Conservation (phyloP, 1,140 invertebrate species). For the Diachasma alloeum region DNA sequence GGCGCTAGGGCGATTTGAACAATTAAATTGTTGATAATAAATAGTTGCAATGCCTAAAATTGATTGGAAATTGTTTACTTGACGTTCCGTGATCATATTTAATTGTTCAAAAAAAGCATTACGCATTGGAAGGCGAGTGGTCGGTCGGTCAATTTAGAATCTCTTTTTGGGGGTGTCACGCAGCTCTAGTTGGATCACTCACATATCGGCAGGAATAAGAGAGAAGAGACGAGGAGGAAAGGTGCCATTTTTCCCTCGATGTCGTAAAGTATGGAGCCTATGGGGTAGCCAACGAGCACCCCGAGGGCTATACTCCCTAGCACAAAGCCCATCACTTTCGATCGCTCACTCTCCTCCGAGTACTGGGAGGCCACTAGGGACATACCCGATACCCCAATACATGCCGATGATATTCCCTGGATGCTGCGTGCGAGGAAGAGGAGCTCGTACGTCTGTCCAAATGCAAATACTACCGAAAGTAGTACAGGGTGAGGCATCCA, state of each 20-base stretch:
- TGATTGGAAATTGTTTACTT: too few relatives aligned
- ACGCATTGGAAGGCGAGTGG: too few relatives aligned
- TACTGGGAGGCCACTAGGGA: constrained; percentile 69
- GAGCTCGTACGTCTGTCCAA: constrained; percentile 78
- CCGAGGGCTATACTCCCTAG: constrained; percentile 83
- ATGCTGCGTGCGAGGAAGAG: constrained; percentile 83
- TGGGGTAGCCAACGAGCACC: constrained; percentile 81
- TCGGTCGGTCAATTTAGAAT: too few relatives aligned
- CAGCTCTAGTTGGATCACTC: constrained; percentile 39
- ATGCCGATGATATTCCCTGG: constrained; percentile 87
- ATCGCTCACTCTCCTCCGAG: constrained; percentile 69
- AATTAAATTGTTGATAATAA: too few relatives aligned
- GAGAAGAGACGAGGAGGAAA: constrained; percentile 73
- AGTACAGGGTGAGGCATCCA: neutral
- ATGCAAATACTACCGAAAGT: constrained; percentile 76
- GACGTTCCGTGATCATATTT: too few relatives aligned
- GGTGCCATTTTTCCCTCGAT: constrained; percentile 78
- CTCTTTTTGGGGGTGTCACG: too few relatives aligned
- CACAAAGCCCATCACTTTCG: constrained; percentile 78
- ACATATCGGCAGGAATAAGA: constrained; percentile 71
- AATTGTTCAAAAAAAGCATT: too few relatives aligned
- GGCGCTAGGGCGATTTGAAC: too few relatives aligned
- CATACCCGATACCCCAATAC: constrained; percentile 80
- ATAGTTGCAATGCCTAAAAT: too few relatives aligned
- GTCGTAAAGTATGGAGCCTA: constrained; percentile 80